Conservation (phyloP, 1,140 invertebrate genomes). For the Caenorhabditis tropicalis region DNA sequence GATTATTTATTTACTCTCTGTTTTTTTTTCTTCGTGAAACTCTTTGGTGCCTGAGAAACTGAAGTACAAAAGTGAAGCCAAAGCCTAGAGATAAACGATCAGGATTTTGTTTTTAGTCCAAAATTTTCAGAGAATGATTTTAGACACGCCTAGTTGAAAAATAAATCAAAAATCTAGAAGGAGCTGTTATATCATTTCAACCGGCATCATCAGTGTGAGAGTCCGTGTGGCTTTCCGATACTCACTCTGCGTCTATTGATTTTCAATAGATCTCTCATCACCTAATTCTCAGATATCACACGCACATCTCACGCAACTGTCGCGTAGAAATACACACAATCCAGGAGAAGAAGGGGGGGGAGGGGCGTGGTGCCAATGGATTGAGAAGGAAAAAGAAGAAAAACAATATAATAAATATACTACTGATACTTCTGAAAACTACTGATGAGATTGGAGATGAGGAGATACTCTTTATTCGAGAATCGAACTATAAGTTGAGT, state of each 20-base stretch:
- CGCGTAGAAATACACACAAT: slow-evolving; percentile 24
- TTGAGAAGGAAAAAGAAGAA: neutral
- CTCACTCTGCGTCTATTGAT: slow-evolving; percentile 27
- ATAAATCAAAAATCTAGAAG: slow-evolving; percentile 37
- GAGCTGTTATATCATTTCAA: slow-evolving; percentile 40
- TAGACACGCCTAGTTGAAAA: no score
- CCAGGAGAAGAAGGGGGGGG: no score
- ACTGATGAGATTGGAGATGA: no score
- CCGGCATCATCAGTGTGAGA: slow-evolving; percentile 10
- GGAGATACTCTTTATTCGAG: no score
- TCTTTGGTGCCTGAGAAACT: neutral
- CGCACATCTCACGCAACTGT: slow-evolving; percentile 38
- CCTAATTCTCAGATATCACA: slow-evolving; percentile 39
- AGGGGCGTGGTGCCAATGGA: neutral
- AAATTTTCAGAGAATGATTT: no score
- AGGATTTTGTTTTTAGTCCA: no score
- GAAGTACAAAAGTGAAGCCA: neutral
- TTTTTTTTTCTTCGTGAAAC: neutral
- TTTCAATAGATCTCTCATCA: slow-evolving; percentile 9
- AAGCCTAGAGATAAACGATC: neutral
- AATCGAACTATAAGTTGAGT: no score
- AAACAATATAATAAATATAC: slow-evolving; percentile 25
- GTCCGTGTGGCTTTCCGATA: slow-evolving; percentile 13
- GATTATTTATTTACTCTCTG: neutral
- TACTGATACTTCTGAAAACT: neutral